Evolutionary conservation across 1,140 invertebrate species (phyloP), one percentile per base, ranked within the genome.

Genomic region (Solenopsis fugax): DNA sequence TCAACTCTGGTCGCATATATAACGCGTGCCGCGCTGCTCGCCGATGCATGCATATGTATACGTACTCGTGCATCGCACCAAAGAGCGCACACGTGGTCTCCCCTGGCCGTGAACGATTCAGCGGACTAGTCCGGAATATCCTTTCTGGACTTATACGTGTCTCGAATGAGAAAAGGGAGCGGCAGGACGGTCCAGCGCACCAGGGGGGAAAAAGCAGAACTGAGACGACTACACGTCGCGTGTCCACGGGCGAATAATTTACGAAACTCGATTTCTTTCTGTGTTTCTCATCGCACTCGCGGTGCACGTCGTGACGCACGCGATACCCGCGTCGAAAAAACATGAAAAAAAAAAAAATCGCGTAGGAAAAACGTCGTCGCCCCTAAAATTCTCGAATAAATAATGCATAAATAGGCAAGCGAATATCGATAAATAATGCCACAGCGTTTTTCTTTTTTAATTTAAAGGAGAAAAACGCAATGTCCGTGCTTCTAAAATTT

Each of bases 171-270:
- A 67, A 85, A 24, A 77, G 76, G 41, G 13, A 54, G 24, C n/a
- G 37, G 58, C 48, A 64, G 24, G 34, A 60, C 16, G 37, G 29
- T 60, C 54, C 16, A 54, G 56, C 1, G 54, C 21, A 37, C 34
- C 6, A 2, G 3, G 29, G 48, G n/a, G 78, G 37, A 67, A 45
- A 24, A 24, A 75, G 21, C 34, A 56, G 29, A 34, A 48, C n/a
- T 24, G 56, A 48, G 7, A 48, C 48, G 21, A 50, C 41, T 50
- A 24, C 65, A 64, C 77, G 16, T 87, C 37, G 67, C 41, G 60
- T 85, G 65, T 87, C 60, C 41, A 37, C 34, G 29, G 37, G 37
- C 80, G 80, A 85, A 85, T 85, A 87, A 87, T 85, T 87, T 50
- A 84, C 41, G 24, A 82, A 67, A 71, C 72, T 87, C 85, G 85